A percentile compares a stretch with the other conserved stretches of the same genome.
Conservation (phyloP, 2,888 invertebrate genomes). For the Portevinia maculata region DNA sequence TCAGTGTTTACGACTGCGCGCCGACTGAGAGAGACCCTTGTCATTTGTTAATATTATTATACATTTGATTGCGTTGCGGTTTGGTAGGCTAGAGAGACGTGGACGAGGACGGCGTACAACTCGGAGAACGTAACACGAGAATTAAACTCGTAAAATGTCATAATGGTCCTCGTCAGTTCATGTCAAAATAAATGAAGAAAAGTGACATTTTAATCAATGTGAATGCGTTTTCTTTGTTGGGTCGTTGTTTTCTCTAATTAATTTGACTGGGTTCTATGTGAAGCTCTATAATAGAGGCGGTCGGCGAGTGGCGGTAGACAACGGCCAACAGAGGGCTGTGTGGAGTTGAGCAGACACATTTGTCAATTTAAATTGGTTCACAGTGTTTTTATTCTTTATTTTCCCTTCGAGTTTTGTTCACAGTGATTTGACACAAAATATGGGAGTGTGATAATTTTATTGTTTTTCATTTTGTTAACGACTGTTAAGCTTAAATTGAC, state of each 20-base stretch:
- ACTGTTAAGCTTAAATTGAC: conserved; percentile 18
- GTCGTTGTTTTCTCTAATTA: conserved; percentile 19
- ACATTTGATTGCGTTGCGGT: conserved; percentile 77
- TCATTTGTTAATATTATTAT: conserved; percentile 71
- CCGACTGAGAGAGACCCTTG: conserved; percentile 67
- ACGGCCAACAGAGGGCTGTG: conserved; percentile 32
- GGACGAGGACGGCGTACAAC: too few species aligned
- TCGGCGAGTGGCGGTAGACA: conserved; percentile 18
- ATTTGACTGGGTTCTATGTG: conserved; percentile 17
- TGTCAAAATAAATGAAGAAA: conserved; percentile 83
- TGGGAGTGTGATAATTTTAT: conserved; percentile 55
- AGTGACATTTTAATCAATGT: conserved; percentile 82
- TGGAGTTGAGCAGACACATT: conserved; percentile 68
- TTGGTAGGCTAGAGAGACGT: too few species aligned
- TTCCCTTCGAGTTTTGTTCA: conserved; percentile 18
- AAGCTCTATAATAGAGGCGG: background rate
- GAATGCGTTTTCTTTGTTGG: conserved; percentile 75
- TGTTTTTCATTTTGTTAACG: conserved; percentile 48
- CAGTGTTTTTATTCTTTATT: conserved; percentile 57
- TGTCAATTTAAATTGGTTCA: conserved; percentile 73
- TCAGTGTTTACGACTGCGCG: conserved; percentile 72
- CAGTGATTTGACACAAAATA: conserved; percentile 52
- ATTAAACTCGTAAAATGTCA: conserved; percentile 69
- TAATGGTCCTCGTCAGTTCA: conserved; percentile 81
- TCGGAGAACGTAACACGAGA: conserved; percentile 68